These are phyloP conservation scores for Leptodactylus fuscus DNA, from an alignment of 2,113 vertebrate genomes.

Conservation along the genomic window DNA sequence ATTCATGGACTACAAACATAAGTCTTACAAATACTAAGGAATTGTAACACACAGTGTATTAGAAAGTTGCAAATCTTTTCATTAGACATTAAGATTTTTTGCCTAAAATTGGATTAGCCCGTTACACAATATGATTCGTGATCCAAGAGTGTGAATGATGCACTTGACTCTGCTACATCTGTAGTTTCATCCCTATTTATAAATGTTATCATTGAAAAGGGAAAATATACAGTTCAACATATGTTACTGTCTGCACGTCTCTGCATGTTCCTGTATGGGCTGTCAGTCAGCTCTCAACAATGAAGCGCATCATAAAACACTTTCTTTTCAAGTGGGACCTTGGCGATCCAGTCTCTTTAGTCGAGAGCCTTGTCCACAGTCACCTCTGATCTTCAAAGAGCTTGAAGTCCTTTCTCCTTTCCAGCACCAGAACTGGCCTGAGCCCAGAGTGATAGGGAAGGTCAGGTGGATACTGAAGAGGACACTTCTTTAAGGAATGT, in stretches of 20 bases:
- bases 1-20: too few relatives aligned
- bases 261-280: background rate
- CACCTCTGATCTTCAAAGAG: background rate
- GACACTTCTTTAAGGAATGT: too few relatives aligned
- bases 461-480: background rate
- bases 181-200: background rate
- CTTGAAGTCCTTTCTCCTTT: background rate
- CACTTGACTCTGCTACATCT: background rate
- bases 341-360: background rate
- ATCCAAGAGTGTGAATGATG: background rate
- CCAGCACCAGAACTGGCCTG: background rate
- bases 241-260: background rate
- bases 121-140: background rate
- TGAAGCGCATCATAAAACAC: background rate
- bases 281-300: too few relatives aligned
- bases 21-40: too few relatives aligned
- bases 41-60: too few relatives aligned
- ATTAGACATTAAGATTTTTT: background rate
- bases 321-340: background rate
- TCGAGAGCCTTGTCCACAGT: background rate
- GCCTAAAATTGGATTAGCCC: background rate
- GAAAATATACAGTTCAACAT: too few relatives aligned
- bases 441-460: background rate
- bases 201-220: too few relatives aligned
- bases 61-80: too few relatives aligned